These are phyloP conservation scores for Euleptes europaea DNA, from an alignment of 2,113 vertebrate species.

Conservation along the genomic window DNA sequence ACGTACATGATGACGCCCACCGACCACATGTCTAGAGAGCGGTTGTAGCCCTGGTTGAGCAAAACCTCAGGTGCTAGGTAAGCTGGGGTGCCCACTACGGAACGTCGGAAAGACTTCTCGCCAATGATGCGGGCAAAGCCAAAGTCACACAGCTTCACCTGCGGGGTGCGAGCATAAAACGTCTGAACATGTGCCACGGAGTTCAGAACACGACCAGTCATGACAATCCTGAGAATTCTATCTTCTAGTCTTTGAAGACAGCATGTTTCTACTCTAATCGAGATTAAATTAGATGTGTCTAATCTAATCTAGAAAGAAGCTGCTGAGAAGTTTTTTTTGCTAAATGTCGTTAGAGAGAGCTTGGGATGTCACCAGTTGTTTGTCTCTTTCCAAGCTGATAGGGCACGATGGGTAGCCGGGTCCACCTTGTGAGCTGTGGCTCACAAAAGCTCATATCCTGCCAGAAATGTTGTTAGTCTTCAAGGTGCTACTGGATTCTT, in stretches of 20 bases:
- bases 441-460: too few species aligned
- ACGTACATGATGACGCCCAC: constrained; percentile 94
- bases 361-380: neutral
- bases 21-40: constrained; percentile 94
- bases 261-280: neutral
- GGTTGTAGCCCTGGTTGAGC: constrained; percentile 92
- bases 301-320: neutral
- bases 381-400: neutral
- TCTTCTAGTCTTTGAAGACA: neutral
- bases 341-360: neutral
- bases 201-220: neutral
- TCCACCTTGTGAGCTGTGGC: too few species aligned
- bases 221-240: neutral
- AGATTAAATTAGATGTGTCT: too few species aligned
- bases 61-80: constrained; percentile 91
- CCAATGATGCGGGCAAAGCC: constrained; percentile 93
- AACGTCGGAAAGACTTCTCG: constrained; percentile 92
- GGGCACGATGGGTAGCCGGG: too few species aligned
- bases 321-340: neutral
- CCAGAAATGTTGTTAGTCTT: too few species aligned
- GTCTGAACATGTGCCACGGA: too few species aligned
- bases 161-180: fast-evolving
- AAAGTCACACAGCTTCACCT: constrained; percentile 94
- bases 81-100: constrained; percentile 90
- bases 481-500: too few species aligned